Evolutionary conservation across 2,888 invertebrate species (phyloP).

Genomic region (Hirtodrosophila alboralis): DNA sequence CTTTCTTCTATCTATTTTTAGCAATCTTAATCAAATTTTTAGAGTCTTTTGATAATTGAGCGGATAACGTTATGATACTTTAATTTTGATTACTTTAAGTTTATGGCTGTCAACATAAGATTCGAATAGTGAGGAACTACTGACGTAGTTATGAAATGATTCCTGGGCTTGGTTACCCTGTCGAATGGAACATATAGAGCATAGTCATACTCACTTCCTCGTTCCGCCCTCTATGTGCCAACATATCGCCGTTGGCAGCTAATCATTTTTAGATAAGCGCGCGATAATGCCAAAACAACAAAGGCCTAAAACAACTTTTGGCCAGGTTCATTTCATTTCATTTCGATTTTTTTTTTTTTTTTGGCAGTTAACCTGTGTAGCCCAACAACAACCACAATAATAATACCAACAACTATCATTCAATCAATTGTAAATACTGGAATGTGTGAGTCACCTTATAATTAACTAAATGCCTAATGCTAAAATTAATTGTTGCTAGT

Average conservation of each 20-base stretch:
- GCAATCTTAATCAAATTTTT: not conserved
- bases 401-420: conserved; percentile 14
- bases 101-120: not conserved
- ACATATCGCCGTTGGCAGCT: conserved; percentile 22
- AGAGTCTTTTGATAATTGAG: not conserved
- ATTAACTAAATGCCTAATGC: conserved; percentile 22
- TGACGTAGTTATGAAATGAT: too few relatives aligned
- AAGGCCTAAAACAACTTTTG: conserved; percentile 22
- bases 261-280: conserved; percentile 61
- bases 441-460: conserved; percentile 51
- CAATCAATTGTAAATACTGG: conserved; percentile 32
- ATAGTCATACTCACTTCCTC: not conserved
- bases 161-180: too few relatives aligned
- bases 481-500: conserved; percentile 30
- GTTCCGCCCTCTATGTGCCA: conserved; percentile 25
- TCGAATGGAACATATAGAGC: too few relatives aligned
- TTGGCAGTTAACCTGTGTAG: not conserved
- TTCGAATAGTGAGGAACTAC: too few relatives aligned
- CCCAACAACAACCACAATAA: not conserved
- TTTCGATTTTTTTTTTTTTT: conserved; percentile 4
- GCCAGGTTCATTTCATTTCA: conserved; percentile 14
- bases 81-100: not conserved
- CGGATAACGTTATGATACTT: not conserved
- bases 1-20: not conserved
- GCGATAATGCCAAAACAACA: conserved; percentile 53